phyloP scores from a whole-genome alignment of 1,140 invertebrate genomes.

The Pachyrhynchus sulphureomaculatus region DNA sequence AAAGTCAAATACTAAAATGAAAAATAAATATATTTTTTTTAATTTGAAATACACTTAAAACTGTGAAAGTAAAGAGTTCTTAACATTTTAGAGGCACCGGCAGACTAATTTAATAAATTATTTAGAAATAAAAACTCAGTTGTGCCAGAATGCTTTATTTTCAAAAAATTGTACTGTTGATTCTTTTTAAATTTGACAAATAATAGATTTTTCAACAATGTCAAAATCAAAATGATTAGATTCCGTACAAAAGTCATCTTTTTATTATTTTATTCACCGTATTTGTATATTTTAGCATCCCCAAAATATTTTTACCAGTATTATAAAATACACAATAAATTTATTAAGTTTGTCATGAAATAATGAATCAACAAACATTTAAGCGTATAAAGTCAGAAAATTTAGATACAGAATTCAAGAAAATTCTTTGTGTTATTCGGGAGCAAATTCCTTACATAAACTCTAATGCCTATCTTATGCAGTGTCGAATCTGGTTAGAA shows the following conservation, averaged over 20 bases:
- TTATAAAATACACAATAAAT: constrained; percentile 1
- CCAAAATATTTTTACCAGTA: constrained; percentile 1
- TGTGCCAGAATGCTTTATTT: too few species aligned
- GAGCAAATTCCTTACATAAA: constrained; percentile 46
- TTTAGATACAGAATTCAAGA: constrained; percentile 50
- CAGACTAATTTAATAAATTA: too few species aligned
- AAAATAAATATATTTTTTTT: too few species aligned
- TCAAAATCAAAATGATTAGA: constrained; percentile 16
- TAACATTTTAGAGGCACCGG: too few species aligned
- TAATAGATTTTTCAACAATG: neutral
- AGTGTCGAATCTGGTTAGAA: constrained; percentile 51
- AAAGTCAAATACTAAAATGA: too few species aligned
- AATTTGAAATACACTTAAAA: too few species aligned
- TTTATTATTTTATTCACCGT: constrained; percentile 11
- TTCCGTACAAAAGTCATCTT: neutral
- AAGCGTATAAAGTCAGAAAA: neutral
- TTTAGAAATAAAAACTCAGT: too few species aligned
- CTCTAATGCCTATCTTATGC: constrained; percentile 36
- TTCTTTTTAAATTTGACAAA: too few species aligned
- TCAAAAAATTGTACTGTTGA: too few species aligned
- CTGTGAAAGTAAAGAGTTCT: too few species aligned
- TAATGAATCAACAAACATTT: neutral
- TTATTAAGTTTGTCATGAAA: neutral
- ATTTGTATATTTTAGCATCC: constrained; percentile 1
- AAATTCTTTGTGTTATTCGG: constrained; percentile 43